Base-by-base conservation (phyloP, 2,888 invertebrate species). In the Caenorhabditis sp. region DNA sequence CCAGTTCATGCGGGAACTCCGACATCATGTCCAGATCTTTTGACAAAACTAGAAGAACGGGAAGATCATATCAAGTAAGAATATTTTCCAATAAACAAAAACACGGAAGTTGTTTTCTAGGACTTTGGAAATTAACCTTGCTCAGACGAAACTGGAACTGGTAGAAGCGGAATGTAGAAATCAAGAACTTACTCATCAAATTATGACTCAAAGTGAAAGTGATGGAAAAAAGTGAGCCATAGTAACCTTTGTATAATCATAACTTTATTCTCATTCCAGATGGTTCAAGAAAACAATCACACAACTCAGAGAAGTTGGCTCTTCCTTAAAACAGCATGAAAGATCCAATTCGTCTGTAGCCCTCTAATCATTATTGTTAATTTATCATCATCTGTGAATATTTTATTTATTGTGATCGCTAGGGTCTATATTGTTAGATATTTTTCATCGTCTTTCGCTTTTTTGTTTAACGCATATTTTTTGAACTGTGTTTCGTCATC, bases 91-190 rank as follows among this genome's bases (percentile, higher is more conserved):
- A 59, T 12, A 26, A 20, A 2, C 88, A n/a, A 90, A 14, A 25
- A 26, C 23, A 20, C 31, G 31, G 31, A 10, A 31, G 10, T 7
- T 31, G 31, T 27, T 14, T 63, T 74, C 60, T 50, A 77, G 82
- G 61, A 69, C 78, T 0, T 69, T 99, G 21, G 99, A 99, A 89
- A 90, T 97, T 70, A 97, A 99, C 87, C 90, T 99, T 81, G 99
- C 97, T 1, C 94, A 95, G 88, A 95, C 97, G 0, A 99, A 99
- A 89, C 90, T 99, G 79, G 95, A 95, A 0, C 93, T 97, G 80
- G 99, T 97, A 5, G 96, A 99, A 89, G 82, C 85, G 0, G 82
- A 86, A 57, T 87, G 86, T 63, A 77, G 83, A 36, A 87, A 87
- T 60, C 86, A 87, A 74, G 87, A 95, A 88, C 90, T 97, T 76